These are phyloP conservation scores for Conus ventricosus DNA, from an alignment of 1,140 invertebrate genomes.

Conservation along the genomic window DNA sequence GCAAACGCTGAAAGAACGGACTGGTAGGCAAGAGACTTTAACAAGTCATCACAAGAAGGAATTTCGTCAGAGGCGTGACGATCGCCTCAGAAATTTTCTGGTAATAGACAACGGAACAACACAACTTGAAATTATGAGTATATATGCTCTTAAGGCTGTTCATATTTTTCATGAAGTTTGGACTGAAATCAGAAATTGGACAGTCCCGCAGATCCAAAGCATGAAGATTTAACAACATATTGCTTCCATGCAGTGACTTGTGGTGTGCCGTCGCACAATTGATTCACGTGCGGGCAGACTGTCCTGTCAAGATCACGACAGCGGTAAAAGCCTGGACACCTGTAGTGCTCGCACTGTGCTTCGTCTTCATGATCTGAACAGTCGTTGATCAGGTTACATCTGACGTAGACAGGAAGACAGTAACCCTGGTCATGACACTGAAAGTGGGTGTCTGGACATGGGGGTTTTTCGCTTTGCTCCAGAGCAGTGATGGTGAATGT, in stretches of 20 bases:
- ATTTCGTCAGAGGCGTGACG: neutral
- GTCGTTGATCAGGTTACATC: neutral
- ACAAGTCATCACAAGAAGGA: neutral
- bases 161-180: neutral
- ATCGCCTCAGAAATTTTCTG: neutral
- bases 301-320: slow-evolving; percentile 10
- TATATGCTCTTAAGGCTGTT: neutral
- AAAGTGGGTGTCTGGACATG: no score
- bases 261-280: slow-evolving; percentile 14
- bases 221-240: neutral
- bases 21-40: neutral
- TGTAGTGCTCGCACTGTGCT: neutral
- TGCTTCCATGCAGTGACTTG: neutral
- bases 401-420: no score
- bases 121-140: neutral
- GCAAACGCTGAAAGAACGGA: neutral
- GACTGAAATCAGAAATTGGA: neutral
- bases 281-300: slow-evolving; percentile 27
- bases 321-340: slow-evolving; percentile 21
- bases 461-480: no score
- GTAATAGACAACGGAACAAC: neutral
- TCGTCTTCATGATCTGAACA: slow-evolving; percentile 32
- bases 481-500: no score
- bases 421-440: no score
- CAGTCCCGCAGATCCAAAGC: neutral